Conservation (phyloP, 30 jellyfish, hydroid and myxozoan species). For the Mastigias papua region DNA sequence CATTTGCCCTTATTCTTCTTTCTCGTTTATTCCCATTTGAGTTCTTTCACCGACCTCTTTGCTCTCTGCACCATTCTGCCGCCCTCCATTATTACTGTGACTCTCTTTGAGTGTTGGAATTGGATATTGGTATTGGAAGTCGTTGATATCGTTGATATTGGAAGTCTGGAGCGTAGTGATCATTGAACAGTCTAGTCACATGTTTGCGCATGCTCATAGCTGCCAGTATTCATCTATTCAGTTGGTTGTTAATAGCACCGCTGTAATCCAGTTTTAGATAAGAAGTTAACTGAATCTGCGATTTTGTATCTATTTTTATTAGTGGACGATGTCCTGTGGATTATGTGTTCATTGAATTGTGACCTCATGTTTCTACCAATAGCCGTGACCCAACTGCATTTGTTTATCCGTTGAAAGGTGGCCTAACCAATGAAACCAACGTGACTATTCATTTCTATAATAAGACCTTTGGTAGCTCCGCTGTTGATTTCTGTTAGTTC, state of each 20-base stretch:
- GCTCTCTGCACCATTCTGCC: no score
- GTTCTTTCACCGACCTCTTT: no score
- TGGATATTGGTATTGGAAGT: no score
- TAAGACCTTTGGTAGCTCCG: neutral
- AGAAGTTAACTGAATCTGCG: neutral
- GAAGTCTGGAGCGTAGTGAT: no score
- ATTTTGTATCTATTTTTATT: neutral
- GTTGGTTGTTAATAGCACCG: neutral
- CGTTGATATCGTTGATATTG: no score
- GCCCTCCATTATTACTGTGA: no score
- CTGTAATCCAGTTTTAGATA: slow-evolving; percentile 4
- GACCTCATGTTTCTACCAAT: neutral
- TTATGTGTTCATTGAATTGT: neutral
- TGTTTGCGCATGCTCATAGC: neutral
- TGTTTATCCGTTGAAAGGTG: neutral
- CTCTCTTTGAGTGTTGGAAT: no score
- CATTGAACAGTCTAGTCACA: neutral
- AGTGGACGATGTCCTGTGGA: slow-evolving; percentile 2
- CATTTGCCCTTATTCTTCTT: no score
- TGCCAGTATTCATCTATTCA: neutral
- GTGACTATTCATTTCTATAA: neutral
- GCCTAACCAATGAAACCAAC: neutral
- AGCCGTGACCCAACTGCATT: neutral
- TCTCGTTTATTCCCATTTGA: no score
- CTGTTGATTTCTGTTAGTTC: neutral